These are phyloP conservation scores for Callopanchax toddi DNA, from an alignment of 2,113 vertebrate genomes.

Conservation along the genomic window DNA sequence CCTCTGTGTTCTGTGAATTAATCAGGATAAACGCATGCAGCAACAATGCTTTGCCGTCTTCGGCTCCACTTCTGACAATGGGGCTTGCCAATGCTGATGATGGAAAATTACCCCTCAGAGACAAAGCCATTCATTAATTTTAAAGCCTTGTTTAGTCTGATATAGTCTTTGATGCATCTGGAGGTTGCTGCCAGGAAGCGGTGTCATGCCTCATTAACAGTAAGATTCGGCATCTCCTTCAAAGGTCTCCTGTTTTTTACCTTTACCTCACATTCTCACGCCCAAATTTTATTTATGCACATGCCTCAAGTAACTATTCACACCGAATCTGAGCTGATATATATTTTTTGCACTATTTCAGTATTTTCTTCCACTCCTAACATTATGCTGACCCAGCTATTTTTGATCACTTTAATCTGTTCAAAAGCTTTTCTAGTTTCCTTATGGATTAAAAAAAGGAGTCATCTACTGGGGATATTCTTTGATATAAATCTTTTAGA, in stretches of 20 bases:
- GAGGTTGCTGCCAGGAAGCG: slow-evolving; percentile 72
- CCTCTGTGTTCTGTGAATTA: slow-evolving; percentile 73
- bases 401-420: slow-evolving; percentile 18
- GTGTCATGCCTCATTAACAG: slow-evolving; percentile 75
- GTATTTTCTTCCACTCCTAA: slow-evolving; percentile 16
- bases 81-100: slow-evolving; percentile 77
- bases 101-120: slow-evolving; percentile 80
- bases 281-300: slow-evolving; percentile 16
- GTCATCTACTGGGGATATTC: slow-evolving; percentile 39
- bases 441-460: background rate
- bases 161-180: slow-evolving; percentile 79
- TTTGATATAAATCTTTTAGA: slow-evolving; percentile 55
- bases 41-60: slow-evolving; percentile 59
- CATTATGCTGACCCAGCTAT: slow-evolving; percentile 50
- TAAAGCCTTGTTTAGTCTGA: slow-evolving; percentile 82
- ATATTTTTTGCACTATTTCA: background rate
- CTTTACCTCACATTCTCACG: slow-evolving; percentile 38
- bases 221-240: slow-evolving; percentile 63
- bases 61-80: slow-evolving; percentile 62
- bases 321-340: slow-evolving; percentile 36
- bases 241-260: slow-evolving; percentile 61
- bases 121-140: slow-evolving; percentile 82
- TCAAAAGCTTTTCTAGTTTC: slow-evolving; percentile 40
- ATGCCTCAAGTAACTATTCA: slow-evolving; percentile 13
- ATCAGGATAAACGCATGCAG: slow-evolving; percentile 73